These are phyloP conservation scores for Poecile atricapillus DNA, from an alignment of 2,113 vertebrate species.

Conservation along the genomic window DNA sequence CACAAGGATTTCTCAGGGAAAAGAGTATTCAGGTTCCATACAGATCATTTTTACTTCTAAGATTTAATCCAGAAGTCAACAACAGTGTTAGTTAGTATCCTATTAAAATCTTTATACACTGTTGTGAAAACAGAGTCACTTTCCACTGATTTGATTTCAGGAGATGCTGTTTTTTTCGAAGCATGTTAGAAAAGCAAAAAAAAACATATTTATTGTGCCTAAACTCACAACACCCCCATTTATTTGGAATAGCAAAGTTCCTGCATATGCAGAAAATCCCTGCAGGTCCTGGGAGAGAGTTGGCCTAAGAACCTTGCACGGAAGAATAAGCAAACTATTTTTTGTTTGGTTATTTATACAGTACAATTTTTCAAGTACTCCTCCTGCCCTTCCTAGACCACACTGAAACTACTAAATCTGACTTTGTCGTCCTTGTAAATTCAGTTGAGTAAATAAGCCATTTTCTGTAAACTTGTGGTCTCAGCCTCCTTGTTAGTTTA, in stretches of 20 bases:
- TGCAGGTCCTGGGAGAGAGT: neutral
- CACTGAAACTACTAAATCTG: conserved; percentile 69
- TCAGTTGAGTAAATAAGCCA: conserved; percentile 71
- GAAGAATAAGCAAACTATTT: conserved; percentile 51
- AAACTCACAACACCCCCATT: neutral
- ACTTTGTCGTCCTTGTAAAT: conserved; percentile 65
- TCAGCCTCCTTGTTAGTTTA: conserved; percentile 74
- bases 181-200: neutral
- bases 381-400: conserved; percentile 66
- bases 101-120: neutral
- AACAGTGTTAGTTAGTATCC: neutral
- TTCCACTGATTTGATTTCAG: neutral
- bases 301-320: neutral
- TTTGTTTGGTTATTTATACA: conserved; percentile 60
- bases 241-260: neutral
- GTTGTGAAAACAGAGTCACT: neutral
- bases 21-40: neutral
- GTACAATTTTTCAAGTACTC: conserved; percentile 41
- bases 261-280: neutral
- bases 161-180: neutral
- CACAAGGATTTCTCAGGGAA: neutral
- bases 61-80: neutral
- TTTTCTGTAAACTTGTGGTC: conserved; percentile 75
- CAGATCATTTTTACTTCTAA: neutral
- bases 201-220: neutral